phyloP scores from a whole-genome alignment of 2,113 vertebrate species.

The Hassar affinis region DNA sequence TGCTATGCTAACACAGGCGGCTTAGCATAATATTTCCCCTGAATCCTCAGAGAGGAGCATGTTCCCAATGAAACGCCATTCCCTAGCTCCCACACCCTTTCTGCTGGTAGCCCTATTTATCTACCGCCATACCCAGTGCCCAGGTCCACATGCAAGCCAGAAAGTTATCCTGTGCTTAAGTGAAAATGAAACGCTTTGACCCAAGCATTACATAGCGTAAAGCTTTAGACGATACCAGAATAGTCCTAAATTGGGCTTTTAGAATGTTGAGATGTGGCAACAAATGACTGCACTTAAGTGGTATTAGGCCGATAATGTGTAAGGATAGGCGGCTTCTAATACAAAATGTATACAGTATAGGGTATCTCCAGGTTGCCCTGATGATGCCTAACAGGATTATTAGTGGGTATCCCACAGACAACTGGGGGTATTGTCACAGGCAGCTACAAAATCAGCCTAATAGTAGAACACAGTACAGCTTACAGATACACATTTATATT shows the following conservation, averaged over 20 bases:
- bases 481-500: no score
- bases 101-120: constrained; percentile 29
- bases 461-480: neutral
- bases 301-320: constrained; percentile 42
- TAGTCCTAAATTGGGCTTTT: constrained; percentile 46
- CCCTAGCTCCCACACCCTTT: constrained; percentile 82
- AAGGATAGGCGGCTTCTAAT: constrained; percentile 5
- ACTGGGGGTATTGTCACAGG: neutral
- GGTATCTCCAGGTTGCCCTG: constrained; percentile 44
- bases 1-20: constrained; percentile 99
- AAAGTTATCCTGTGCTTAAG: constrained; percentile 40
- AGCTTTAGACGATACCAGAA: constrained; percentile 27
- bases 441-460: neutral
- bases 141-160: neutral
- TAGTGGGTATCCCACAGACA: neutral
- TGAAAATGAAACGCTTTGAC: constrained; percentile 55
- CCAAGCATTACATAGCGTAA: constrained; percentile 32
- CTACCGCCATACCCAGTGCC: neutral
- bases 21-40: constrained; percentile 98
- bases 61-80: constrained; percentile 83
- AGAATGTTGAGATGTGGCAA: constrained; percentile 53
- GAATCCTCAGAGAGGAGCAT: constrained; percentile 82
- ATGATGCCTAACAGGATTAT: constrained; percentile 31
- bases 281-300: constrained; percentile 57
- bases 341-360: constrained; percentile 27